These are phyloP conservation scores for Octodonta nipae DNA, from an alignment of 2,888 invertebrate genomes.

Conservation along the genomic window DNA sequence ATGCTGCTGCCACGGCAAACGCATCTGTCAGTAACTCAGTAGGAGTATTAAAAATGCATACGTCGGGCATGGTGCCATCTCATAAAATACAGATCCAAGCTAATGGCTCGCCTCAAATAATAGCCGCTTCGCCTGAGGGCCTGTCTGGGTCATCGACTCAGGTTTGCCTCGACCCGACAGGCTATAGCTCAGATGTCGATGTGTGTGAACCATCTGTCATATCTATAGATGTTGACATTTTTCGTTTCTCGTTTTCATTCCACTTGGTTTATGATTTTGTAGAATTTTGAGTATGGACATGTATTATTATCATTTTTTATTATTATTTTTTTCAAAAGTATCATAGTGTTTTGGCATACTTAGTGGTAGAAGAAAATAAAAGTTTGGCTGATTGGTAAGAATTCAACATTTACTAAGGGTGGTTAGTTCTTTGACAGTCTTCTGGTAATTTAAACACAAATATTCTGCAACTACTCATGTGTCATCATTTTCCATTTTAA, in stretches of 20 bases:
- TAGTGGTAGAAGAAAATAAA: no score
- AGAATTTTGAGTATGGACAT: no score
- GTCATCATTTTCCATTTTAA: no score
- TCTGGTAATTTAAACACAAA: no score
- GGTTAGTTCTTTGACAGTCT: no score
- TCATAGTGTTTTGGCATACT: no score
- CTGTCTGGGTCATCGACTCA: slow-evolving; percentile 43
- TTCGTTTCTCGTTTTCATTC: slow-evolving; percentile 7
- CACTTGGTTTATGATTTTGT: slow-evolving; percentile 19
- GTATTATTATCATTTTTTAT: no score
- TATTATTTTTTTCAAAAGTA: no score
- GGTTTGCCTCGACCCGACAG: slow-evolving; percentile 61
- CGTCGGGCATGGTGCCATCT: slow-evolving; percentile 34
- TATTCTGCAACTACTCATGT: no score
- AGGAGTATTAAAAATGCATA: slow-evolving; percentile 41
- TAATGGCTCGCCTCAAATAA: slow-evolving; percentile 39
- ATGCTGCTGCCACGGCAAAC: slow-evolving; percentile 43
- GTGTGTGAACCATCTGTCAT: slow-evolving; percentile 45
- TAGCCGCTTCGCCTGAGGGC: slow-evolving; percentile 40
- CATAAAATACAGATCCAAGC: slow-evolving; percentile 40
- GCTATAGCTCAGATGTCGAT: slow-evolving; percentile 62
- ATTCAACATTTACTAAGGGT: no score
- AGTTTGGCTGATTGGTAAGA: no score
- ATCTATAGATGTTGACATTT: no score
- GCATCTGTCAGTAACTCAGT: slow-evolving; percentile 36